Conservation (phyloP, 2,888 invertebrate genomes). For the Bombylius major region DNA sequence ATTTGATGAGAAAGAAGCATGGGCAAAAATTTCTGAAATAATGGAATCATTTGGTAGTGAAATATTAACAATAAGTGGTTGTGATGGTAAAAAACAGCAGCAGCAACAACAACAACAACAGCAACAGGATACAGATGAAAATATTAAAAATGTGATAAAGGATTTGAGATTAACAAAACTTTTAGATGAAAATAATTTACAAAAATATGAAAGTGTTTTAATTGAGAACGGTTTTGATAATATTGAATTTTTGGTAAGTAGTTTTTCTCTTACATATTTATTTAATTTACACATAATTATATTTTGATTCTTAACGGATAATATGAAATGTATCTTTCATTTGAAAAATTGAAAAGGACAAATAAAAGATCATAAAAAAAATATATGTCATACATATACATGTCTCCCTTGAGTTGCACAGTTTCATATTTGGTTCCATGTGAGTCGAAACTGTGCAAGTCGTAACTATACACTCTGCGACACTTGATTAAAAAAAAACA, state of each 20-base stretch:
- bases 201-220: conserved; percentile 74
- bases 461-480: no score
- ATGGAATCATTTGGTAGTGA: conserved; percentile 89
- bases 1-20: conserved; percentile 79
- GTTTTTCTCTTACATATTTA: no score
- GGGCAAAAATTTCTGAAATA: conserved; percentile 92
- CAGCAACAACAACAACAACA: not conserved
- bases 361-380: not conserved
- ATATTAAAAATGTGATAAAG: conserved; percentile 28
- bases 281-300: not conserved
- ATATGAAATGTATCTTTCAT: no score
- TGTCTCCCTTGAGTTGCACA: no score
- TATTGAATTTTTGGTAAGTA: conserved; percentile 79
- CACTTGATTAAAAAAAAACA: no score
- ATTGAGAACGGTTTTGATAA: conserved; percentile 83
- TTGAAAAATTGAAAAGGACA: not conserved
- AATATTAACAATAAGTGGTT: conserved; percentile 46
- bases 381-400: not conserved
- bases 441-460: no score
- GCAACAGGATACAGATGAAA: conserved; percentile 59
- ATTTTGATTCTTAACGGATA: no score
- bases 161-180: conserved; percentile 47
- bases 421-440: no score
- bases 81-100: not conserved
- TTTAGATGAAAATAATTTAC: conserved; percentile 62